phyloP scores from a whole-genome alignment of 2,888 invertebrate species.

The Polia nebulosa region DNA sequence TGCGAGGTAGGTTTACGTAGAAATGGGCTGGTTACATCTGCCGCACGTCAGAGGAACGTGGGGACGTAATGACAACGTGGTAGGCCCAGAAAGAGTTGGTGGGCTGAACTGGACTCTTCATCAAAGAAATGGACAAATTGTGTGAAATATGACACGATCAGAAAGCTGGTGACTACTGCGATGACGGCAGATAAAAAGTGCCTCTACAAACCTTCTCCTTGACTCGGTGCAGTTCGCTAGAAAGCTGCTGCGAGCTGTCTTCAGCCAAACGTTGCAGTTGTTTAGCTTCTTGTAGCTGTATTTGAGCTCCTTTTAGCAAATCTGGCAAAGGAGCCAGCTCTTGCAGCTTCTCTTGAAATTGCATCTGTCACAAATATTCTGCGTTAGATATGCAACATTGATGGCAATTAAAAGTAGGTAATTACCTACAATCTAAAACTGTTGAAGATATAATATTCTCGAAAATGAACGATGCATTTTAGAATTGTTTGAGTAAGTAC shows the following conservation, averaged over 20 bases:
- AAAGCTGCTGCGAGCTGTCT: slow-evolving; percentile 80
- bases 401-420: not conserved
- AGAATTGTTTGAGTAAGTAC: no score
- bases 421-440: not conserved
- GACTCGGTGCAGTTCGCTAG: slow-evolving; percentile 79
- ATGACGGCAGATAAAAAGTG: no score
- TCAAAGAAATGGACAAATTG: no score
- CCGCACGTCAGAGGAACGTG: no score
- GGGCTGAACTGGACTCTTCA: no score
- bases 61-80: no score
- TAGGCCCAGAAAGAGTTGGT: no score
- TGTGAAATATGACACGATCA: no score
- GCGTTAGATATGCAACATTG: not conserved
- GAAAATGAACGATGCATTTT: not conserved
- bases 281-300: slow-evolving; percentile 84
- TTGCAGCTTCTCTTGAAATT: slow-evolving; percentile 86
- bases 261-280: slow-evolving; percentile 84
- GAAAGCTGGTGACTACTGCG: no score
- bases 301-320: slow-evolving; percentile 83
- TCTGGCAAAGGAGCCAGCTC: slow-evolving; percentile 85
- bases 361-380: slow-evolving; percentile 74
- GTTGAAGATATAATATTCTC: not conserved
- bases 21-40: no score
- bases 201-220: slow-evolving; percentile 81
- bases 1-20: no score